These are phyloP conservation scores for Bubo scandiacus DNA, from an alignment of 2,113 vertebrate species.

Conservation along the genomic window DNA sequence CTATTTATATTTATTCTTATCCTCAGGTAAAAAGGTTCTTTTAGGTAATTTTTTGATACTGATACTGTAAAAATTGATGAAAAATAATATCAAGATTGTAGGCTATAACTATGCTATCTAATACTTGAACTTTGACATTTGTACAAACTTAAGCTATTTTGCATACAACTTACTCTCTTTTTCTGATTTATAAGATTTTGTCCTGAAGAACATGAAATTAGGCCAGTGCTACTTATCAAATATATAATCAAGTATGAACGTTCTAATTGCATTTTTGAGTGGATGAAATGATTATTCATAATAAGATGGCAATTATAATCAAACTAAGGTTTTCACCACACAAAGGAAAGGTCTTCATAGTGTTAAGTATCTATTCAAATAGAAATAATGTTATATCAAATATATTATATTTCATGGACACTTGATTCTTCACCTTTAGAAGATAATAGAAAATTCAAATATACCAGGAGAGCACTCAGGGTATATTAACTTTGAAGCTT, in stretches of 20 bases:
- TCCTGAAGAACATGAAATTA: background rate
- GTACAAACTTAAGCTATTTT: background rate
- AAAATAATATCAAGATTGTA: background rate
- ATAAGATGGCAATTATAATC: constrained; percentile 26
- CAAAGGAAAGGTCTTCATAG: background rate
- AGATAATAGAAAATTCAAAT: background rate
- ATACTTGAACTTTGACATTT: background rate
- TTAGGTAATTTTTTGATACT: background rate
- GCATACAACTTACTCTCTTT: background rate
- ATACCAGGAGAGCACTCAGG: background rate
- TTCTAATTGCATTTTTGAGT: constrained; percentile 1
- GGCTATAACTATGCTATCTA: background rate
- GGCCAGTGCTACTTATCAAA: background rate
- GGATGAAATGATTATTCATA: constrained; percentile 12
- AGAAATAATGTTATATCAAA: constrained; percentile 18
- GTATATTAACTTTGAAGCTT: background rate
- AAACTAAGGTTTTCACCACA: background rate
- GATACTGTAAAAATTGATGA: background rate
- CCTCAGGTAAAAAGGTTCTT: background rate
- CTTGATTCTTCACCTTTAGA: constrained; percentile 26
- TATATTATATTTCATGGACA: background rate
- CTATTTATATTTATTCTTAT: background rate
- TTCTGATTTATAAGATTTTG: background rate
- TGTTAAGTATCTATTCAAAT: background rate
- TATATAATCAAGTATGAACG: constrained; percentile 19